Base-by-base conservation (phyloP, 2,113 vertebrate species). In the Nesospiza acunhae region DNA sequence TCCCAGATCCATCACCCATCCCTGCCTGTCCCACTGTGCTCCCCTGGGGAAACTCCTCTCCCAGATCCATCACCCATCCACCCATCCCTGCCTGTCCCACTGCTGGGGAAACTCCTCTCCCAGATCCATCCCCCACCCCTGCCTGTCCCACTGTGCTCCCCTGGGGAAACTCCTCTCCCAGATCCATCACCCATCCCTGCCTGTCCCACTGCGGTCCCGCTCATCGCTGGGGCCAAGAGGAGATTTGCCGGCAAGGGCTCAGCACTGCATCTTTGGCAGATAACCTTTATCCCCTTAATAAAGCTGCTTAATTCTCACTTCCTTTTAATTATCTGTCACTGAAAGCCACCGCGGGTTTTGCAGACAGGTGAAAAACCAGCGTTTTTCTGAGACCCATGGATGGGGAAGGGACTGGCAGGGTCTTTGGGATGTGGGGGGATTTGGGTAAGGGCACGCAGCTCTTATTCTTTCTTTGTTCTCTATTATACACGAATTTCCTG, bases 261-360 rank as follows among this genome's bases (percentile, higher is more conserved):
- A 69, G 79, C 31, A 2, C 70, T 4, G 46, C 75, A 7, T 15
- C 80, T 64, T 31, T 3, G 84, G 67, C 80, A 52, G 73, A 92
- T 69, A 69, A 73, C 15, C 62, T 72, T 87, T 8, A 94, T 91
- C 93, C 74, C 47, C 87, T 84, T 91, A 84, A 89, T 89, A 87
- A 92, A 26, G 52, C 76, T 44, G 66, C 66, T 93, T 49, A 46
- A 76, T 93, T 92, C 67, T 62, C 94, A 28, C 89, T 84, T 75
- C 77, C 41, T 66, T 23, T 21, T 28, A 53, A 58, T 89, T 60
- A 87, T 44, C 74, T 67, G 44, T 2, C 13, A 2, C 76, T 26
- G 44, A 35, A 90, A 73, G 23, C 18, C 56, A 42, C 5, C 53
- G 23, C 2, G 1, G 11, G 19, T 37, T 89, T 42, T 60, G 41